Evolutionary conservation across 2,888 invertebrate species (phyloP), one percentile per base, ranked within the genome.

Genomic region (Urechis unicinctus): DNA sequence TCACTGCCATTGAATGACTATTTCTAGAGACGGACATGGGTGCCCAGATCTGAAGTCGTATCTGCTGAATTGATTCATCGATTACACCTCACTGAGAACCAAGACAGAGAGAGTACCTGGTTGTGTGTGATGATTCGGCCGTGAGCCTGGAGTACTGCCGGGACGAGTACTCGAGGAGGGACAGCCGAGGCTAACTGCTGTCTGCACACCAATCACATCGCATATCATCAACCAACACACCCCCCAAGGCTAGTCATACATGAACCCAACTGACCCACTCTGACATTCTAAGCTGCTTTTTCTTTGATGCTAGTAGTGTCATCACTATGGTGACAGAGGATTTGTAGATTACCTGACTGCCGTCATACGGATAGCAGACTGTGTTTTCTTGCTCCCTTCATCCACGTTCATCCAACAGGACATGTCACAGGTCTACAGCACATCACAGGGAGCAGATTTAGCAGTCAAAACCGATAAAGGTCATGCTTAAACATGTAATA

Each of bases 151-250:
- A 51, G 29, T 2, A 88, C 83, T 1, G 85, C 84, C 0, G 91
- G 91, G 45, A 92, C 82, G 52, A 93, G 78, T 50, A 91, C 84
- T 62, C 92, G 82, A 0, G 87, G 81, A 1, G 88, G 85, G 56
- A 91, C 59, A 4, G 56, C 60, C 3, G 67, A 68, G 2, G 77
- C 69, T 43, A 76, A 50, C 13, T 69, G 68, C 28, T 68, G 62
- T 59, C 75, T 75, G 60, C 1, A 47, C 58, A 31, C 41, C 41
- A 47, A 56, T 28, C 21, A 36, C 4, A 28, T n/a, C n/a, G 28
- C 44, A 25, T 31, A 31, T 2, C 22, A 13, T 31, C 26, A 9
- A 17, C 49, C 22, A 9, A 17, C 9, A 28, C 49, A 13, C 26
- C 26, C 49, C 9, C 28, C 41, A 9, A 36, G 41, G 41, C 17